Conservation (phyloP, 2,113 vertebrate species). For the Xyliphius kryptos region DNA sequence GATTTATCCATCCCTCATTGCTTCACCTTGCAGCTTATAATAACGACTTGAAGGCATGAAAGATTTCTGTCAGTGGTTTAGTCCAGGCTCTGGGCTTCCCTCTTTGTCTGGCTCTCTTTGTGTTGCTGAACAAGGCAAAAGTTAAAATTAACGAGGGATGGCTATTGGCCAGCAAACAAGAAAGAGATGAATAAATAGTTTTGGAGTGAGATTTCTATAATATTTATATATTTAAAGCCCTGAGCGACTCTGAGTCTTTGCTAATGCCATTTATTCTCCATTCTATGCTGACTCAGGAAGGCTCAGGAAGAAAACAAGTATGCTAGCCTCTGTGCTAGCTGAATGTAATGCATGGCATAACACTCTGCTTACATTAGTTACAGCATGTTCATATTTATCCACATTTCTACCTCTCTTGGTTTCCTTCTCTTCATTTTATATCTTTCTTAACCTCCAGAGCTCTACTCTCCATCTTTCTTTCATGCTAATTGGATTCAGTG, state of each 20-base stretch:
- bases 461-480: no score
- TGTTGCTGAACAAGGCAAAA: conserved; percentile 18
- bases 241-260: conserved; percentile 3
- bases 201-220: conserved; percentile 3
- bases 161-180: conserved; percentile 3
- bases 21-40: conserved; percentile 5
- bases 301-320: not conserved
- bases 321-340: not conserved
- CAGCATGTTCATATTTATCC: not conserved
- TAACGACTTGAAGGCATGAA: not conserved
- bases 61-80: not conserved
- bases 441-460: no score
- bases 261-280: not conserved
- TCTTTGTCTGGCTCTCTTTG: not conserved
- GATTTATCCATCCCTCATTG: not conserved
- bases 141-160: not conserved
- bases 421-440: no score
- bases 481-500: no score
- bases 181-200: conserved; percentile 3
- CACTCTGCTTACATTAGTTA: not conserved
- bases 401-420: no score
- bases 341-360: not conserved
- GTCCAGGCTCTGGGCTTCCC: not conserved
- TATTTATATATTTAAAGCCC: conserved; percentile 2
- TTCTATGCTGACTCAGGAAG: conserved; percentile 23